Base-by-base conservation (phyloP, 2,888 invertebrate species). In the Cephus nigrinus region DNA sequence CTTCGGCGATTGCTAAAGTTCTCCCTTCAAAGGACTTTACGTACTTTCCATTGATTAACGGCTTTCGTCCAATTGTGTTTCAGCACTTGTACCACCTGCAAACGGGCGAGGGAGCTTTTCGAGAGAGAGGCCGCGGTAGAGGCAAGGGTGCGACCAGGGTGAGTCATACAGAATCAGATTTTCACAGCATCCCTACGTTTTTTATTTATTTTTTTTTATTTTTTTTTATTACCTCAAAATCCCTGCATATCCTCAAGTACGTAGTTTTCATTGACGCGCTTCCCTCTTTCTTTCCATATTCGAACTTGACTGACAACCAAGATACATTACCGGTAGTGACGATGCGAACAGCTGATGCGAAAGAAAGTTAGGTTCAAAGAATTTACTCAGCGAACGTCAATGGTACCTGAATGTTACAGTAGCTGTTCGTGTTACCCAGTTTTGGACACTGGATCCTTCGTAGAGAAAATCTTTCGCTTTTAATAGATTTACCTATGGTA, bases 11-110 rank as follows among this genome's bases (percentile, higher is more conserved):
- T 55, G 23, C 23, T 55, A 23, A 55, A 55, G 55, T 23, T 23
- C 55, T 55, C 55, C 23, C 23, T 55, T 55, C 23, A 23, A 55
- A 55, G 23, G 55, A 55, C 55, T 55, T 15, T 23, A 55, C 55
- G 55, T 55, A 55, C 23, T 55, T 55, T 55, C 23, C 55, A 55
- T 55, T 55, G 55, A 55, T 23, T 55, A 55, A 55, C 55, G 55
- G 55, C 55, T 55, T 55, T 55, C 55, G 23, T 55, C 55, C 55
- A 55, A 55, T 55, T 77, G n/a, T 83, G 79, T 91, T 91, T 76
- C 90, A 91, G 91, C 91, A 91, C 84, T 87, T 91, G 80, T 91
- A 91, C 82, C 91, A 91, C 80, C 84, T 91, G 82, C 91, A 91
- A 81, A 91, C 91, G 40, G 91, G 91, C 76, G 91, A 91, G 78